Evolutionary conservation across 2,888 invertebrate genomes (phyloP), one percentile per base, ranked within the genome.

Genomic region (Xestia rhomboidea): DNA sequence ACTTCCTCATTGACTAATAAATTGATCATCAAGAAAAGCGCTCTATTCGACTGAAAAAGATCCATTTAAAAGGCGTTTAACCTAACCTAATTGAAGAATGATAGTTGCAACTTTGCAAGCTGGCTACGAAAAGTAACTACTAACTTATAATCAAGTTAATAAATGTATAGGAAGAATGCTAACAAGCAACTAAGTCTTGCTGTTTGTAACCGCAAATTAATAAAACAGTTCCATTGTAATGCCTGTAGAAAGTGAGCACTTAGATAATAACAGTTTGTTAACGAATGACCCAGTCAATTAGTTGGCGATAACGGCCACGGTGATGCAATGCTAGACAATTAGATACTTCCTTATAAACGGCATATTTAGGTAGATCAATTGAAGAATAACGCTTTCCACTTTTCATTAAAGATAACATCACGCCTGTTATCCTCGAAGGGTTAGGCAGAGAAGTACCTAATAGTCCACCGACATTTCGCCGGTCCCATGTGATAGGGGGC

Each of bases 271-370:
- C 81, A 51, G 77, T 88, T 89, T 79, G 89, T 91, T 90, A 91
- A 88, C 85, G 81, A 89, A 71, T 90, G 92, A 91, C 90, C 81
- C 66, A 72, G 90, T 92, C 91, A 93, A 94, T 94, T 91, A 92
- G 93, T 93, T 93, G 89, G 92, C 92, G 92, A 93, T 93, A 92
- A 90, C 89, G 89, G 89, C 84, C 89, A 84, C 88, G 90, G 90
- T 92, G 91, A 89, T 90, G 93, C 91, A 92, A 91, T 91, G 85
- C 86, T 88, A 88, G 90, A 80, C 86, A 87, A 86, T 88, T 84
- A 86, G 81, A 84, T 83, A 82, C 79, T 86, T 86, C 81, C 79
- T 87, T 73, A 77, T 73, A 82, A 64, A 72, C 64, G 34, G 71
- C 13, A 64, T 81, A 54, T 70, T 62, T 62, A 51, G 24, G 57